Conservation (phyloP, 2,797 vertebrate genomes). For the Melanogrammus aeglefinus region DNA sequence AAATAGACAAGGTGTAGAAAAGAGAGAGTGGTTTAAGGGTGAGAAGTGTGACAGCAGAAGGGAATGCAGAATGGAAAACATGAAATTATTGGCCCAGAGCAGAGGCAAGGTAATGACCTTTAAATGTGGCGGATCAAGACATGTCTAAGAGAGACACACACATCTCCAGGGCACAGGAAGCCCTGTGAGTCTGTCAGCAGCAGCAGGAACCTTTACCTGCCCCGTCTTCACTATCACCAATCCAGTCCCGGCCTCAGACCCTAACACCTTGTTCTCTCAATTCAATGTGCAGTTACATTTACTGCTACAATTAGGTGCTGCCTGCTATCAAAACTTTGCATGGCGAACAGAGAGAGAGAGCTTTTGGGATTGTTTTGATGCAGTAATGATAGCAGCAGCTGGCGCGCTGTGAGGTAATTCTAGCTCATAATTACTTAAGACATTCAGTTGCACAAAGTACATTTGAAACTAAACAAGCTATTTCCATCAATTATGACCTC, state of each 20-base stretch:
- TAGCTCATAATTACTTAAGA: not conserved
- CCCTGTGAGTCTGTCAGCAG: slow-evolving; percentile 34
- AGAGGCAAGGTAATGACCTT: slow-evolving; percentile 33
- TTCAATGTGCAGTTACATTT: not conserved
- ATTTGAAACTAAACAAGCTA: not conserved
- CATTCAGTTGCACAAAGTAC: not conserved
- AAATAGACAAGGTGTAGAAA: not conserved
- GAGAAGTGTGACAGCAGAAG: not conserved
- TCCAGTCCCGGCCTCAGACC: not conserved
- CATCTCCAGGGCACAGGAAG: slow-evolving; percentile 33
- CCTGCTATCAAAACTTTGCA: not conserved
- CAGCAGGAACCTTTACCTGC: not conserved
- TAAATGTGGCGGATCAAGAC: slow-evolving; percentile 63
- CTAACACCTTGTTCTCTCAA: not conserved
- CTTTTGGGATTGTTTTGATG: not conserved
- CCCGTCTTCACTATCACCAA: not conserved
- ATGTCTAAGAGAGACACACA: slow-evolving; percentile 43
- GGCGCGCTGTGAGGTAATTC: not conserved
- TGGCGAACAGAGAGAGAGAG: not conserved
- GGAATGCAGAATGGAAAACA: slow-evolving; percentile 24
- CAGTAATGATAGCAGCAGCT: not conserved
- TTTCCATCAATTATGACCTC: not conserved
- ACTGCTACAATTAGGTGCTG: not conserved
- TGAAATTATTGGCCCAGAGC: slow-evolving; percentile 43
- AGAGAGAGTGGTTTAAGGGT: not conserved